Evolutionary conservation across 1,140 invertebrate genomes (phyloP), one percentile per base, ranked within the genome.

Genomic region (Leptinotarsa defecta): DNA sequence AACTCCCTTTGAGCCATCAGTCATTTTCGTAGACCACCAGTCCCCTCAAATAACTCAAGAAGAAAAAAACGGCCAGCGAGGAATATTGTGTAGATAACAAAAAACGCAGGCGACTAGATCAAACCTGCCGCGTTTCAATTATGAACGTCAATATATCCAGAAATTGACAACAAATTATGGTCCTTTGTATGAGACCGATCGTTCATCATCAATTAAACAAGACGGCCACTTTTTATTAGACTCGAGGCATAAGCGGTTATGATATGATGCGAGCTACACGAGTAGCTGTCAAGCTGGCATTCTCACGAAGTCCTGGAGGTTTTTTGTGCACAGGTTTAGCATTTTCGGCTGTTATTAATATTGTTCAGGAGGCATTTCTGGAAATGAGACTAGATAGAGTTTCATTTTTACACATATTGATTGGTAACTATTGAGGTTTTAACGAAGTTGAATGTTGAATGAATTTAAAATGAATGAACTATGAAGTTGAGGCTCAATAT

Each of bases 161-260:
- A 85, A 84, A 85, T 85, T 80, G 83, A 83, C 83, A 84, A 84
- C 84, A 85, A 85, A 85, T 85, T 85, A 85, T 83, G 84, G 80
- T 81, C 82, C 83, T 85, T 85, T 85, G 84, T 85, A 76, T 78
- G 73, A 74, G 73, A 74, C 80, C 83, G 82, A 82, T 82, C 83
- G 81, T 84, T 69, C 81, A 83, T 85, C 84, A 85, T 85, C 83
- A 84, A 85, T 84, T 85, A 85, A 81, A 78, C 75, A 79, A 77
- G 78, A 74, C 71, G 76, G 76, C 79, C 69, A 78, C 75, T 79
- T 81, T 82, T 80, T 81, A 74, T 74, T 75, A 43, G 27, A 69
- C 64, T 49, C 69, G 70, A 77, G 71, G 65, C 68, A 68, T 76
- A 81, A 79, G 72, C 79, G 78, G 80, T 82, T 82, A 83, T 82